Conservation (phyloP, 2,797 vertebrate species). For the Gymnoscopelus braueri region DNA sequence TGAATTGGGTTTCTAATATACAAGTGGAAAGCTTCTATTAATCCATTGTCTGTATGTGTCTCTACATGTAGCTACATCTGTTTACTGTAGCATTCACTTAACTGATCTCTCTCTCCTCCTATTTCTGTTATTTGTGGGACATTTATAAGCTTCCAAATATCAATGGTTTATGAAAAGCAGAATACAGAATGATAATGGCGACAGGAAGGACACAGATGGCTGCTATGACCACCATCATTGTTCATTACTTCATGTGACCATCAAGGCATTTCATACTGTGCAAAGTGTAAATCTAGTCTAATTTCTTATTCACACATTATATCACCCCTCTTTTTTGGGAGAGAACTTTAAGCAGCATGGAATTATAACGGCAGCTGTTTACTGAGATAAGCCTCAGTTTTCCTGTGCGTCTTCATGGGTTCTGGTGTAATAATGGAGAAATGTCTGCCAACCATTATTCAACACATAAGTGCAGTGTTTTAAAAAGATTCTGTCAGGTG, state of each 20-base stretch:
- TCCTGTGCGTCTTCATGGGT: conserved; percentile 43
- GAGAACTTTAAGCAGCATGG: conserved; percentile 53
- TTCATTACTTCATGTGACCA: conserved; percentile 39
- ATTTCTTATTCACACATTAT: conserved; percentile 50
- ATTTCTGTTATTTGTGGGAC: conserved; percentile 2
- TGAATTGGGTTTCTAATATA: background rate
- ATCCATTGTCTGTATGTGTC: too few species aligned
- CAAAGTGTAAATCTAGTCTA: conserved; percentile 34
- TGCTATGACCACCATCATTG: conserved; percentile 15
- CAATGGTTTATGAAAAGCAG: conserved; percentile 16
- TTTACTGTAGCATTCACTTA: too few species aligned
- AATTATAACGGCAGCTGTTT: conserved; percentile 74
- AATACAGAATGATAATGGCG: background rate
- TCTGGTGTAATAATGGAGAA: conserved; percentile 60
- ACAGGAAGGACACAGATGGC: conserved; percentile 22
- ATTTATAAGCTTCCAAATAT: too few species aligned
- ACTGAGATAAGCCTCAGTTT: conserved; percentile 67
- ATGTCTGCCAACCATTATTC: conserved; percentile 44
- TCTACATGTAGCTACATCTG: too few species aligned
- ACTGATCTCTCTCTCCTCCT: background rate
- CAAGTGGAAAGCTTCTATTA: too few species aligned
- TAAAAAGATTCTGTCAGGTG: conserved; percentile 55
- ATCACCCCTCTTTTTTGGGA: conserved; percentile 32
- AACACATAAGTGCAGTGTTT: background rate
- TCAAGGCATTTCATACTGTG: conserved; percentile 23